phyloP scores from a whole-genome alignment of 2,113 vertebrate genomes.

The Catharus fuscescens region DNA sequence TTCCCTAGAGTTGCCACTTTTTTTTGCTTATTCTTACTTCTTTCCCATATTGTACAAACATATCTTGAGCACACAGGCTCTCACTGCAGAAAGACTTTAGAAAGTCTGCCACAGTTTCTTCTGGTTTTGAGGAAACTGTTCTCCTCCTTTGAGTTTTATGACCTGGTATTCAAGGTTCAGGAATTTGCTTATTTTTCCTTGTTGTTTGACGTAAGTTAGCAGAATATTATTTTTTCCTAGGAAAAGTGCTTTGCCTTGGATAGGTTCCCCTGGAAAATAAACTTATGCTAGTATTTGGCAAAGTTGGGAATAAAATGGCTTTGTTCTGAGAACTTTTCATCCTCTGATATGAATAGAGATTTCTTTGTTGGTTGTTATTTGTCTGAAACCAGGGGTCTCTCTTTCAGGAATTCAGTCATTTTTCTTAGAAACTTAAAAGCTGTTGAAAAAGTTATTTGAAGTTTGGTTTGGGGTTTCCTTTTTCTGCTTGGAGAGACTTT shows the following conservation, averaged over 20 bases:
- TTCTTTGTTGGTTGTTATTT: neutral
- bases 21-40: neutral
- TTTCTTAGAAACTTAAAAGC: conserved; percentile 7
- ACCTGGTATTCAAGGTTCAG: conserved; percentile 2
- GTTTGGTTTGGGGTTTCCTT: neutral
- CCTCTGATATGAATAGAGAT: neutral
- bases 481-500: neutral
- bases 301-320: neutral
- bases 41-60: neutral
- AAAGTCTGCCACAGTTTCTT: neutral
- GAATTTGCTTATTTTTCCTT: neutral
- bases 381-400: neutral
- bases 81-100: neutral
- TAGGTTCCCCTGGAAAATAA: conserved; percentile 28
- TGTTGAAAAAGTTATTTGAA: neutral
- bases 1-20: neutral
- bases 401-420: neutral
- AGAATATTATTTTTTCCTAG: neutral
- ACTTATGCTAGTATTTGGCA: neutral
- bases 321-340: neutral
- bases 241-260: neutral
- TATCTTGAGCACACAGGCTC: neutral
- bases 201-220: neutral
- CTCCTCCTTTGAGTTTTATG: neutral
- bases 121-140: neutral